Percentiles rank a stretch among this genome's conserved stretches.
Evolutionary conservation across 2,113 vertebrate genomes (phyloP).

Genomic region (Psittacus erithacus): DNA sequence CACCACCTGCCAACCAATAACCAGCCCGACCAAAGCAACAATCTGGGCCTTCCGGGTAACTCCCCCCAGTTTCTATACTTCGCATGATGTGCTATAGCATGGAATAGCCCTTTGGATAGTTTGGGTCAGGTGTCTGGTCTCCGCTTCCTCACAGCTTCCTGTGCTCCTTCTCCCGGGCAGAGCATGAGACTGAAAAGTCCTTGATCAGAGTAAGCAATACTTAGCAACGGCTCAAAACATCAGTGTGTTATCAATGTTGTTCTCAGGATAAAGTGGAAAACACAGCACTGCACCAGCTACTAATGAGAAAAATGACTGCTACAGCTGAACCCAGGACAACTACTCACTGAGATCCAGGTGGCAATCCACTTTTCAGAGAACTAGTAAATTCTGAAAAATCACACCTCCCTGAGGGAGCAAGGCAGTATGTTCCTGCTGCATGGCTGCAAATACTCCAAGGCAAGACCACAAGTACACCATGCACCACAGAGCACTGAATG

Average conservation of each 20-base stretch:
- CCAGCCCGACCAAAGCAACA: background rate
- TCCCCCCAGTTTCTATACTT: background rate
- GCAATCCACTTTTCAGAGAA: background rate
- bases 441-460: background rate
- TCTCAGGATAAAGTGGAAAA: background rate
- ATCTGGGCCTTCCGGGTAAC: background rate
- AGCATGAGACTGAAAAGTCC: background rate
- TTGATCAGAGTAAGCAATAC: background rate
- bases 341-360: background rate
- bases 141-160: background rate
- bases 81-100: background rate
- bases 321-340: background rate
- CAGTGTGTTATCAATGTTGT: background rate
- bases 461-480: background rate
- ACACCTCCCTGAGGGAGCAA: accelerated
- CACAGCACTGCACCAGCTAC: background rate
- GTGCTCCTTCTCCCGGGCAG: background rate
- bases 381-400: background rate
- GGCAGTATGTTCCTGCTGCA: background rate
- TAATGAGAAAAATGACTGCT: background rate
- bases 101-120: background rate
- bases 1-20: background rate
- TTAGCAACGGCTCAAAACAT: background rate
- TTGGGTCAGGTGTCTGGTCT: background rate
- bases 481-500: too few species aligned